phyloP scores from a whole-genome alignment of 2,797 vertebrate species.

The Scyliorhinus canicula region DNA sequence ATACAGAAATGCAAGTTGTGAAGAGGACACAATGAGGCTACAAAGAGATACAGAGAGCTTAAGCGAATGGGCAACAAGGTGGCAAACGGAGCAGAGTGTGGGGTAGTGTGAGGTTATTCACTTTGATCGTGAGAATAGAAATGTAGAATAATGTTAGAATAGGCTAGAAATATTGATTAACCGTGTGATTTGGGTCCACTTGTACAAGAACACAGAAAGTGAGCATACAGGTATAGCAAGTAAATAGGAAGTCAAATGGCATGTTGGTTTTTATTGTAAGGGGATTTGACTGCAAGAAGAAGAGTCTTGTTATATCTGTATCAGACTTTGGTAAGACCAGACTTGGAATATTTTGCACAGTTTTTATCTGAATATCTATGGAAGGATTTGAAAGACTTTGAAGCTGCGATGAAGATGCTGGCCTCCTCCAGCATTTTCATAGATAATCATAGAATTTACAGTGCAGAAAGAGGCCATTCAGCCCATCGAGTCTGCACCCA shows the following conservation, averaged over 20 bases:
- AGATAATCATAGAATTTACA: too few species aligned
- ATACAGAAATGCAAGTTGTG: too few species aligned
- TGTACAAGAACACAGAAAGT: background rate
- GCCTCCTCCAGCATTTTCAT: too few species aligned
- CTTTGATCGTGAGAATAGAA: background rate
- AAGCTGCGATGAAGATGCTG: too few species aligned
- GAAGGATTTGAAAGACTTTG: background rate
- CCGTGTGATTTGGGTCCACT: background rate
- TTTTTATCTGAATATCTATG: background rate
- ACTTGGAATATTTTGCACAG: too few species aligned
- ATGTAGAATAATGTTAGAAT: background rate
- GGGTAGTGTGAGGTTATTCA: background rate
- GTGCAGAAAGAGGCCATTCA: too few species aligned
- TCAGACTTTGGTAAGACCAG: background rate
- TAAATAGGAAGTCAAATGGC: background rate
- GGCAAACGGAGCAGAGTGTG: background rate
- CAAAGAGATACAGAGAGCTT: too few species aligned
- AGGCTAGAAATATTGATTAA: background rate
- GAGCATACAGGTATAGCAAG: background rate
- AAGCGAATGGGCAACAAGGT: background rate
- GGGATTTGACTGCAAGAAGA: background rate
- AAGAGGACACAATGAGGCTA: too few species aligned
- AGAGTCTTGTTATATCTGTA: background rate
- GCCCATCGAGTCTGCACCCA: too few species aligned
- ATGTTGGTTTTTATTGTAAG: background rate